Conservation (phyloP, 2,888 invertebrate genomes). For the Carabus problematicus region DNA sequence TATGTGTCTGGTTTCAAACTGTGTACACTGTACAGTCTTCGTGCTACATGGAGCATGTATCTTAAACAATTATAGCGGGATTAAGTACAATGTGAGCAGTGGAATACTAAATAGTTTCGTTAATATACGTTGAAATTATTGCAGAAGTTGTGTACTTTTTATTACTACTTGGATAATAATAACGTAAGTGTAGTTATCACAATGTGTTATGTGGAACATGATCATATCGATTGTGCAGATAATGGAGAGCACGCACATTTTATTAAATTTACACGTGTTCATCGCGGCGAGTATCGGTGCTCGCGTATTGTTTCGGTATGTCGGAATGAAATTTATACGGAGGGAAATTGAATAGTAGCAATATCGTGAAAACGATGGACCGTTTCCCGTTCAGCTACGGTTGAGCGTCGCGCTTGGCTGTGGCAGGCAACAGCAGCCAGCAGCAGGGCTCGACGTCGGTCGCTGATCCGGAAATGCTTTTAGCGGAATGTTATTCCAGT, state of each 20-base stretch:
- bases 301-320: conserved; percentile 49
- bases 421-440: conserved; percentile 2
- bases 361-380: conserved; percentile 49
- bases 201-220: conserved; percentile 3
- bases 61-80: too few species aligned
- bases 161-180: too few species aligned
- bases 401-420: not conserved
- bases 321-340: conserved; percentile 52
- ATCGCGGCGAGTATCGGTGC: not conserved
- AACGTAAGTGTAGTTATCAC: not conserved
- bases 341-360: conserved; percentile 54
- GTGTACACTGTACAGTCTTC: too few species aligned
- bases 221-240: conserved; percentile 7
- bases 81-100: too few species aligned
- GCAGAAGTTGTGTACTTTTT: too few species aligned
- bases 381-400: conserved; percentile 44
- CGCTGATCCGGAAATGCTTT: conserved; percentile 57
- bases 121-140: too few species aligned
- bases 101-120: too few species aligned
- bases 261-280: conserved; percentile 37
- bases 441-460: not conserved
- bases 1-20: too few species aligned
- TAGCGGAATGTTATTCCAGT: conserved; percentile 56
- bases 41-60: too few species aligned
- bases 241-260: conserved; percentile 18